These are phyloP conservation scores for Aphelenchoides bicaudatus DNA, from an alignment of 2,888 invertebrate genomes.

Conservation along the genomic window DNA sequence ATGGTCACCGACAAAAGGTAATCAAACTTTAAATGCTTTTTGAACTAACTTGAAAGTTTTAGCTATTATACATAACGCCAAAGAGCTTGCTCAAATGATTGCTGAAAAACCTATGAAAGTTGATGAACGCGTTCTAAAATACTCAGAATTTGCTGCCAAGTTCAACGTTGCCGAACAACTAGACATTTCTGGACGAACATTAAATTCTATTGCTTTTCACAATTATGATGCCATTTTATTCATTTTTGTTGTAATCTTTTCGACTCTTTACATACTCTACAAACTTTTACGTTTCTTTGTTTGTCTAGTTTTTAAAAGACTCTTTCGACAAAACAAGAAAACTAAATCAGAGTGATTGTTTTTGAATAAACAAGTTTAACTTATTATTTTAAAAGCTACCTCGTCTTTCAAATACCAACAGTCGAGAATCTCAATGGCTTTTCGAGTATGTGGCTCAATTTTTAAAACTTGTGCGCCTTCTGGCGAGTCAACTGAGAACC, in stretches of 20 bases:
- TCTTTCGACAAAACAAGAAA: not conserved
- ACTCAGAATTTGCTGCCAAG: not conserved
- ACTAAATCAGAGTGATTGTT: not conserved
- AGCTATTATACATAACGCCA: constrained; percentile 7
- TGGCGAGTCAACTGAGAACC: constrained; percentile 17
- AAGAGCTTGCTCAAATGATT: constrained; percentile 1
- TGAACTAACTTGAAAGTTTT: no score
- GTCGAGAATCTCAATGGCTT: constrained; percentile 4
- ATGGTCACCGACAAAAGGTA: not conserved
- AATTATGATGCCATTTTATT: not conserved
- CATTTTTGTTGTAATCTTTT: not conserved
- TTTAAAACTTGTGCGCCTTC: constrained; percentile 14
- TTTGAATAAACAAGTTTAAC: not conserved
- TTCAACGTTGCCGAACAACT: not conserved
- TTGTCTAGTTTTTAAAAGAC: not conserved
- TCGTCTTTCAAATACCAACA: constrained; percentile 18
- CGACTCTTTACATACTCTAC: not conserved
- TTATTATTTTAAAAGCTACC: constrained; percentile 12
- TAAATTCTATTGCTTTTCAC: constrained; percentile 7
- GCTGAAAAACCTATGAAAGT: no score
- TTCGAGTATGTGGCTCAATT: constrained; percentile 1
- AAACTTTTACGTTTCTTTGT: not conserved
- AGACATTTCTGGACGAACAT: not conserved
- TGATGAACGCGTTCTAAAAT: no score
- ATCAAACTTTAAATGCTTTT: not conserved